Evolutionary conservation across 2,113 vertebrate genomes (phyloP), one percentile per base, ranked within the genome.

Genomic region (Pomatorhinus ruficollis): DNA sequence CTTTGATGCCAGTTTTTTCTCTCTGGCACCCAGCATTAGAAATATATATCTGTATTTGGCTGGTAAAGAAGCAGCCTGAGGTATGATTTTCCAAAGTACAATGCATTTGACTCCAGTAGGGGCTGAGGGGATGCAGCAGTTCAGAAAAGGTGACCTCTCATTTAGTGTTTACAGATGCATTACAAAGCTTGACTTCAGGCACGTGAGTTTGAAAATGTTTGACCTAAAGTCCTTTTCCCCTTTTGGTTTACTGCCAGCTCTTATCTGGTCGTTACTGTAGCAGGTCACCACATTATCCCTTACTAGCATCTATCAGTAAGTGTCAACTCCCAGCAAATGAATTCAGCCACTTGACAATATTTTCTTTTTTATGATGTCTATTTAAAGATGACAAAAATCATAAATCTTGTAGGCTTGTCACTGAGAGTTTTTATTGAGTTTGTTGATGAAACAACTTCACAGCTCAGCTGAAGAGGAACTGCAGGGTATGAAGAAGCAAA

Each of bases 381-480:
- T 95, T 97, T 96, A 96, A 95, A 93, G 93, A 89, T 95, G 93
- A 87, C 93, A 95, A 89, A 97, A 93, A 79, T 94, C 69, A 78
- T 97, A 92, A 91, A 91, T 97, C 95, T 87, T 85, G 49, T 85
- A 89, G 74, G 74, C 84, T 93, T 94, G 87, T 96, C 81, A 79
- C 22, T 94, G 84, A 87, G 87, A 82, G 61, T 91, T 93, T 94
- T 84, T 92, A 87, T 82, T 68, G 70, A 89, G 95, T 95, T 96
- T 92, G 93, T 91, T 91, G 83, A 95, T 82, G 87, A 82, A 96
- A 94, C 89, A 95, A 69, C 94, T 93, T 96, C 81, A 95, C 61
- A 87, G 87, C 37, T 95, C 84, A 95, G 74, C 70, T 79, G 83
- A 95, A 94, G 89, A 95, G 87, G 81, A 96, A 82, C 87, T 85